Conservation (phyloP, 1,140 invertebrate genomes). For the Philopotamus ludificatus region DNA sequence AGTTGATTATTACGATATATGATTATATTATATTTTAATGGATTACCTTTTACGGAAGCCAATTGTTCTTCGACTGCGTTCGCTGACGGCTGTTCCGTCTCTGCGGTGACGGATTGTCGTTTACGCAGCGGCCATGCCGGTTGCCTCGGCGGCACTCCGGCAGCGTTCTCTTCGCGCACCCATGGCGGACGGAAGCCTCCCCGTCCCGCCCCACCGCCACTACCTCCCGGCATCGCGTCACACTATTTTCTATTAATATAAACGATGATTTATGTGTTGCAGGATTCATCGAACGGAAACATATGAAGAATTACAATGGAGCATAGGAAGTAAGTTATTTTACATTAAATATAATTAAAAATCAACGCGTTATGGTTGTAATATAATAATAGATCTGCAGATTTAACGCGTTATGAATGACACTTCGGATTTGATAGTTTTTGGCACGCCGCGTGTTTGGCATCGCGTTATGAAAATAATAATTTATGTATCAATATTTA, state of each 20-base stretch:
- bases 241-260: background rate
- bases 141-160: slow-evolving; percentile 48
- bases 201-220: slow-evolving; percentile 41
- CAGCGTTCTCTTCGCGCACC: slow-evolving; percentile 75
- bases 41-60: slow-evolving; percentile 34
- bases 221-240: slow-evolving; percentile 27
- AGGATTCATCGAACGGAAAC: slow-evolving; percentile 4
- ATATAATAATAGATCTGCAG: too few species aligned
- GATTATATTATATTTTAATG: slow-evolving; percentile 5
- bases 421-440: too few species aligned
- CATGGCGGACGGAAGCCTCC: slow-evolving; percentile 75
- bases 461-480: too few species aligned
- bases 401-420: too few species aligned
- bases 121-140: slow-evolving; percentile 62
- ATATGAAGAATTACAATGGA: background rate
- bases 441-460: too few species aligned
- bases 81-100: slow-evolving; percentile 8
- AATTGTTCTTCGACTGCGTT: slow-evolving; percentile 37
- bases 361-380: too few species aligned
- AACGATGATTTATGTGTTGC: background rate
- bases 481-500: too few species aligned
- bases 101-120: slow-evolving; percentile 19
- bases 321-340: background rate
- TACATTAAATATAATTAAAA: background rate
- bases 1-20: slow-evolving; percentile 5